Evolutionary conservation across 2,888 invertebrate species (phyloP), one percentile per base, ranked within the genome.

Genomic region (Cephus rjabovi): DNA sequence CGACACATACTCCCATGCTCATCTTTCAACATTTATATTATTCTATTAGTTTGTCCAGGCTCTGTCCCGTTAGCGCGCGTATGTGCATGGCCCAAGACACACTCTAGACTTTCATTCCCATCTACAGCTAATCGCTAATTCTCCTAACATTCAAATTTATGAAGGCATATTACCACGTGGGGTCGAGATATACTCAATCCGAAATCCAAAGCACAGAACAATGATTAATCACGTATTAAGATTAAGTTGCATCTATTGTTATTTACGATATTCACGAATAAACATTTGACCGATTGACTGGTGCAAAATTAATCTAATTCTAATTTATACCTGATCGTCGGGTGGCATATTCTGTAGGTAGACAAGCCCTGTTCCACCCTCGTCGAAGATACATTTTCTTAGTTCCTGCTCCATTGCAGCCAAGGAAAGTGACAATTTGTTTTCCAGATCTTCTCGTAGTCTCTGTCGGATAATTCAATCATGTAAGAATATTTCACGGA

Each of bases 401-500:
- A 96, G 90, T 89, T 96, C 96, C 90, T 94, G 93, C 90, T 96
- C 96, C 92, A 96, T 94, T 81, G 94, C 94, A 0, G 94, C 94
- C 85, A 96, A 90, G 30, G 95, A 94, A 33, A 94, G 93, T 77
- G 94, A 95, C 75, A 96, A 88, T 88, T 95, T 95, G 73, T 93
- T 94, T 84, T 95, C 96, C 80, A 95, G 90, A 89, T 95, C 95
- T 85, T 94, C 94, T 74, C 94, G 92, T 78, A 95, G 89, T 86
- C 94, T 94, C 93, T 93, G 86, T 11, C 15, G 2, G 30, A 30
- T 31, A 9, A 71, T n/a, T 31, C 3, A 33, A 71, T 15, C 6
- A n/a, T 6, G n/a, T 71, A 33, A 33, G 6, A 71, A 56, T 37
- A 1, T 30, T 37, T 30, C n/a, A 31, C 34, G 70, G 35, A 9